Base-by-base conservation (phyloP, 2,113 vertebrate genomes). In the Polyodon spathula region DNA sequence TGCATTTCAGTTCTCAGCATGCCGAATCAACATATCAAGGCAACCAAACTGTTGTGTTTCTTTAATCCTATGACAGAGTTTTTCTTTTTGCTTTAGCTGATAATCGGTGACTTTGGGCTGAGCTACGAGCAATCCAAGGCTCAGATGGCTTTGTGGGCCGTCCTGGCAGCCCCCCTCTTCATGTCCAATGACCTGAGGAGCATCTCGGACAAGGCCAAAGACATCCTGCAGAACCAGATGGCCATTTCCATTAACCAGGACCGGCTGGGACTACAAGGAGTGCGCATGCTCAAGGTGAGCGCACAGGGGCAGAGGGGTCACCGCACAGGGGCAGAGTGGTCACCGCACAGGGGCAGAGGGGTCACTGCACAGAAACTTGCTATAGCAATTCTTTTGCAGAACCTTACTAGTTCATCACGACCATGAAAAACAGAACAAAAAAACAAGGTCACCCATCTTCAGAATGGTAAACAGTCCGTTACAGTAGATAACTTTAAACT, bases 111-210 rank as follows among this genome's bases (percentile, higher is more conserved):
- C 81, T 98, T 93, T 2, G 90, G 93, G 56, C 92, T 98, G 63
- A 97, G 94, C 77, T 64, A 84, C 0, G 94, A 96, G n/a, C 85
- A 98, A 79, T 91, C 94, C 4, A 86, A 73, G 10, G 46, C 91
- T 54, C 95, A 98, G 77, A 96, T 98, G 93, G 93, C 93, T 55
- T 63, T 98, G 52, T 98, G 95, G 95, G 88, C 90, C 0, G 80
- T 98, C 38, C 88, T 98, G 82, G 94, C 94, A 0, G 93, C 94
- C 9, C 95, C 94, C 0, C 90, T 97, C 50, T 92, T 95, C 76
- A 92, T 98, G 89, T 98, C 95, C 70, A 95, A 88, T 0, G 95
- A 98, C 71, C 86, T 98, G 52, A 89, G 95, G 5, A 83, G 79
- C 58, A 79, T 98, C 61, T 88, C 81, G 8, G 71, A 73, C 0